Evolutionary conservation across 2,797 vertebrate species (phyloP).

Genomic region (Rhinoraja longicauda): DNA sequence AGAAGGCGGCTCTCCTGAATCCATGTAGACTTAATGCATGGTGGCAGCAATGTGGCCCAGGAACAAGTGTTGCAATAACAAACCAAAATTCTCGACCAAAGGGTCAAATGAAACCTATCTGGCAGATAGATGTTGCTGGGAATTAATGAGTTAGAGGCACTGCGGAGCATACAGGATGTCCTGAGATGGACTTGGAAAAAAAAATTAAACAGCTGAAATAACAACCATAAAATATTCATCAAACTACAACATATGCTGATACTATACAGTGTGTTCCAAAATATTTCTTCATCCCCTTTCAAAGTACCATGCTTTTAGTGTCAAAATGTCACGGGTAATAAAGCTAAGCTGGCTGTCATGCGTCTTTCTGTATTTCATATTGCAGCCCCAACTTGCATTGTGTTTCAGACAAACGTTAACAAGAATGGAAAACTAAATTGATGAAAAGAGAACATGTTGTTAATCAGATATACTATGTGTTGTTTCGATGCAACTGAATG

Average conservation of each 20-base stretch:
- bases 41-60: not conserved
- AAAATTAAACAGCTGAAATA: slow-evolving; percentile 13
- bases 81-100: not conserved
- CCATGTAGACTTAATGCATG: not conserved
- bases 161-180: not conserved
- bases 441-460: slow-evolving; percentile 1
- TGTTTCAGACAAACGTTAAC: not conserved
- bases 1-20: not conserved
- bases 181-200: not conserved
- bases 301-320: slow-evolving; percentile 8
- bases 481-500: not conserved
- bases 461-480: not conserved
- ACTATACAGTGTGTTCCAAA: not conserved
- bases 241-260: not conserved
- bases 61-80: not conserved
- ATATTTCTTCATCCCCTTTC: not conserved
- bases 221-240: slow-evolving; percentile 26
- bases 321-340: slow-evolving; percentile 11
- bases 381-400: not conserved
- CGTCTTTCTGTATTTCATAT: not conserved
- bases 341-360: not conserved
- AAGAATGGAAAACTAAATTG: not conserved
- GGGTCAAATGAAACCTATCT: not conserved
- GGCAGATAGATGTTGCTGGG: not conserved
- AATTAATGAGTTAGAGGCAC: not conserved